phyloP scores from a whole-genome alignment of 2,797 vertebrate genomes.

The Muscicapa striata region DNA sequence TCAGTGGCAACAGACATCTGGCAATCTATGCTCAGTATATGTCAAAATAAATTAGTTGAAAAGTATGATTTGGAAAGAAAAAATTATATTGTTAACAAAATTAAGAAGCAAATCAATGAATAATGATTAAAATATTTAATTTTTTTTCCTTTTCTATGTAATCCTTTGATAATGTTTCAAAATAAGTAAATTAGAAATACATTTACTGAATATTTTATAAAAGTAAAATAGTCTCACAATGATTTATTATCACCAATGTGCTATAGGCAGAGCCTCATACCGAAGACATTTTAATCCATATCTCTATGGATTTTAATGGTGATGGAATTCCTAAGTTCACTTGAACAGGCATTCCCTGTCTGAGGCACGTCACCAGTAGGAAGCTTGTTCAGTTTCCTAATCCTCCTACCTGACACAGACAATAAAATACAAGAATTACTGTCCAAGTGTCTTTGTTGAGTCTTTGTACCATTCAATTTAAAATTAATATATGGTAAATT shows the following conservation, averaged over 20 bases:
- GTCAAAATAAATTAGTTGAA: background rate
- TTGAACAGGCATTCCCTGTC: background rate
- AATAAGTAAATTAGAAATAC: background rate
- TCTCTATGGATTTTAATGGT: background rate
- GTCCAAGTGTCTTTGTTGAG: background rate
- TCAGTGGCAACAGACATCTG: background rate
- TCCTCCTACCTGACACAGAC: background rate
- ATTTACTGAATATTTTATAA: background rate
- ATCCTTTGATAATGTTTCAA: background rate
- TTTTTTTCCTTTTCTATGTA: background rate
- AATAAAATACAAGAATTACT: background rate
- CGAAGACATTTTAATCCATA: background rate
- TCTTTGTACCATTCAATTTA: background rate
- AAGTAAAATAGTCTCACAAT: background rate
- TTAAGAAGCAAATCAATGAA: background rate
- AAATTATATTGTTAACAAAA: background rate
- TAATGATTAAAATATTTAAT: background rate
- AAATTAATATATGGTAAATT: background rate
- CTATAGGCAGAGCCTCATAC: background rate
- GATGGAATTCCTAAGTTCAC: background rate
- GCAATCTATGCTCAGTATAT: background rate
- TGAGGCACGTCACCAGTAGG: background rate
- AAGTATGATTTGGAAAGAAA: background rate
- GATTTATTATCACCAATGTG: background rate
- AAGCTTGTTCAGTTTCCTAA: background rate